Base-by-base conservation (phyloP, 2,113 vertebrate species). In the Herpailurus yagouaroundi region DNA sequence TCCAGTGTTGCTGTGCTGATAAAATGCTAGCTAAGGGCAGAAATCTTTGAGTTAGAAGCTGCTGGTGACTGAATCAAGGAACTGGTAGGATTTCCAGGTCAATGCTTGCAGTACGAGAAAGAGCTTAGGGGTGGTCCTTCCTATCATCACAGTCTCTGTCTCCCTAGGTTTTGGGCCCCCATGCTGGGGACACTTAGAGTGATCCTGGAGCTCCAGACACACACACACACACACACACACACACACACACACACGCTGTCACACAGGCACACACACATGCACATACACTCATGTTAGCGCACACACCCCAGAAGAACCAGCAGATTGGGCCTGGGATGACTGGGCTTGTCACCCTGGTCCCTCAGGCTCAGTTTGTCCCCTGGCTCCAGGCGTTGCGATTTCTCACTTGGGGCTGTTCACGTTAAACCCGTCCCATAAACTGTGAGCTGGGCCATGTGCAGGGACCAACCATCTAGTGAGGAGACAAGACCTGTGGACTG, bases 41-140 rank as follows among this genome's bases (percentile, higher is more conserved):
- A 96, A 45, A 29, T 7, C 14, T 76, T 60, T 80, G 84, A 94
- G 63, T 74, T 19, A 50, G 41, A 94, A 79, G 77, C 64, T 92
- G 81, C 3, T 60, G 21, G 57, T 60, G 1, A 64, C 14, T 76
- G 25, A 60, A 19, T 0, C 1, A 64, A 48, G 41, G 41, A 83
- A 33, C 50, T 25, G 79, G 82, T 9, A 48, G 77, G 86, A 29
- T 71, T 41, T 89, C n/a, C n/a, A 57, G 89, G 77, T 63, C 38
- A 76, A 21, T 52, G 63, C 69, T 8, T 77, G 25, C 31, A 76
- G 48, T 73, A 45, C 1, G 63, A 87, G 41, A 41, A 74, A 83
- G 38, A 74, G 38, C 60, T 81, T 33, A 4, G 41, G 38, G 33
- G 50, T 38, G 3, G 0, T 38, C 29, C 23, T 83, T n/a, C 10